phyloP scores from a whole-genome alignment of 2,113 vertebrate genomes.

The Pelecanoides urinatrix region DNA sequence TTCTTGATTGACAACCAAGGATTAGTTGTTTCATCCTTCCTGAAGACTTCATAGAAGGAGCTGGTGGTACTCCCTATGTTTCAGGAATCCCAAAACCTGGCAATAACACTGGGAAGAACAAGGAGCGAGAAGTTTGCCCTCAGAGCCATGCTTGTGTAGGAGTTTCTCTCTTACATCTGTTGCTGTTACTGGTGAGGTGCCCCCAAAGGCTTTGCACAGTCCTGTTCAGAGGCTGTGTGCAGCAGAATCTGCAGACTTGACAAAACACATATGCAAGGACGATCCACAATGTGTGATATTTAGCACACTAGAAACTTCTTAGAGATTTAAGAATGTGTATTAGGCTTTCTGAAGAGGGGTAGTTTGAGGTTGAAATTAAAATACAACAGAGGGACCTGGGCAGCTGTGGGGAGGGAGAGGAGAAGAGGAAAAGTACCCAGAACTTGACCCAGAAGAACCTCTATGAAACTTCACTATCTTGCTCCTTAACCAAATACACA shows the following conservation, averaged over 20 bases:
- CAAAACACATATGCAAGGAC: background rate
- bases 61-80: background rate
- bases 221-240: accelerated
- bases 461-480: background rate
- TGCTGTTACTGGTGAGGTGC: background rate
- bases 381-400: background rate
- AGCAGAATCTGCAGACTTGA: background rate
- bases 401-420: background rate
- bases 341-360: background rate
- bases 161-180: background rate
- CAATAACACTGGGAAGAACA: background rate
- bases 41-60: background rate
- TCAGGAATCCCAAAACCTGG: background rate
- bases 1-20: background rate
- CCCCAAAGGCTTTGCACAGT: background rate
- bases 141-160: background rate
- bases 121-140: background rate
- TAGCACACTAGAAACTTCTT: background rate
- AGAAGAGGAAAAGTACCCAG: background rate
- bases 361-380: background rate
- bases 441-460: background rate
- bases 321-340: background rate
- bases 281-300: background rate
- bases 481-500: background rate
- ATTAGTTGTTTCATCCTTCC: background rate